Conservation (phyloP, 2,888 invertebrate genomes). For the Sturmia bella region DNA sequence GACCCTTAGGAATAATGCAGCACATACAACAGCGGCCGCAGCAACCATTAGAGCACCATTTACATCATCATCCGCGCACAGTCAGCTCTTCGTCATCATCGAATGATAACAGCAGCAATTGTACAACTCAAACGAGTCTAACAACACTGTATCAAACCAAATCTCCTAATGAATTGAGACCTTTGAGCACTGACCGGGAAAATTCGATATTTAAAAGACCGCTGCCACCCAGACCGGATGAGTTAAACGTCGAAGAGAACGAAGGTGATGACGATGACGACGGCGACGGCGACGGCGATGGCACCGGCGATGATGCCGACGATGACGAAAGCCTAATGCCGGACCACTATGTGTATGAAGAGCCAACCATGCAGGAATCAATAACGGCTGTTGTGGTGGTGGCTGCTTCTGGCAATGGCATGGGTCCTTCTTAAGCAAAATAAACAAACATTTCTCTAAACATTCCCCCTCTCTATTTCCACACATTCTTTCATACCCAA, state of each 20-base stretch:
- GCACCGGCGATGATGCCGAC: constrained; percentile 64
- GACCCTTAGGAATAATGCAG: constrained; percentile 38
- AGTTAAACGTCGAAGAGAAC: constrained; percentile 53
- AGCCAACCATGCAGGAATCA: constrained; percentile 70
- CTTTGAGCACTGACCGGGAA: constrained; percentile 62
- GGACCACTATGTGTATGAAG: constrained; percentile 68
- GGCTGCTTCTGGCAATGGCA: constrained; percentile 70
- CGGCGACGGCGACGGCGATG: constrained; percentile 66
- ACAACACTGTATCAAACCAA: constrained; percentile 70
- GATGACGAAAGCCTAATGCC: constrained; percentile 68
- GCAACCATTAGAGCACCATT: constrained; percentile 60
- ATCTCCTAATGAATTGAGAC: constrained; percentile 66
- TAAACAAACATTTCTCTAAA: not conserved
- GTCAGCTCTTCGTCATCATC: constrained; percentile 72
- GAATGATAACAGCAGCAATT: constrained; percentile 72
- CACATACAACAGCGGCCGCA: constrained; percentile 46
- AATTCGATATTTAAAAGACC: constrained; percentile 67
- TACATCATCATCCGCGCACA: constrained; percentile 68
- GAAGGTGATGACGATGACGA: constrained; percentile 55
- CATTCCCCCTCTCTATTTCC: constrained; percentile 47
- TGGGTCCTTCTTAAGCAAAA: constrained; percentile 49
- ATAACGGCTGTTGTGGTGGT: constrained; percentile 72
- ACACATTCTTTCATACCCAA: constrained; percentile 44
- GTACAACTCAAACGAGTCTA: constrained; percentile 72
- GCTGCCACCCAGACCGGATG: constrained; percentile 63